These are phyloP conservation scores for Crambe crambe DNA, from an alignment of 37 sponge, comb jelly and placozoan genomes.

Conservation along the genomic window DNA sequence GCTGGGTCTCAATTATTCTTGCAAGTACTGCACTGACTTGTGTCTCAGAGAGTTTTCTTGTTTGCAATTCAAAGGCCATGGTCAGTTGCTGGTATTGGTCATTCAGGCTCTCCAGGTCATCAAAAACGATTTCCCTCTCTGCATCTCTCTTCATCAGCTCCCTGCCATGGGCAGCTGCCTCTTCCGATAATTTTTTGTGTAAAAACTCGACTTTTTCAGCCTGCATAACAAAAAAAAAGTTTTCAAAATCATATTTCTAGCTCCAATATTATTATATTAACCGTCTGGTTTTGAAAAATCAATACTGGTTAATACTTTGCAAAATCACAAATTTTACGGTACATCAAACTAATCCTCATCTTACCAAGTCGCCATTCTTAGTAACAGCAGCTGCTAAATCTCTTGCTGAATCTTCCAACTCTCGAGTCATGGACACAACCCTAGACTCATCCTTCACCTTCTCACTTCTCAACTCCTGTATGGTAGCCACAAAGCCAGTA, in stretches of 20 bases:
- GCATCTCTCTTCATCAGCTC: slow-evolving; percentile 44
- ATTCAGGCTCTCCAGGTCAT: slow-evolving; percentile 60
- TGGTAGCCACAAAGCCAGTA: slow-evolving; percentile 31
- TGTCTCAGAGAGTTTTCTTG: slow-evolving; percentile 19
- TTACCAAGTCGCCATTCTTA: slow-evolving; percentile 46
- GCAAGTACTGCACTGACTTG: too few species aligned
- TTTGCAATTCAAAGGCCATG: slow-evolving; percentile 38
- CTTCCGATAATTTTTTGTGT: background rate
- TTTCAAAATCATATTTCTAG: too few species aligned
- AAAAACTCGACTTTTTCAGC: slow-evolving; percentile 11
- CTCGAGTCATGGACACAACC: slow-evolving; percentile 28
- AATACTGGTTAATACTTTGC: background rate
- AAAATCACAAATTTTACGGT: too few species aligned
- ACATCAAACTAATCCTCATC: background rate
- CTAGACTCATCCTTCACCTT: slow-evolving; percentile 14
- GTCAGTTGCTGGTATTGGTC: slow-evolving; percentile 75
- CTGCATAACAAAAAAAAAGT: too few species aligned
- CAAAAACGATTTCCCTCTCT: slow-evolving; percentile 52
- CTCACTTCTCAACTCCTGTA: slow-evolving; percentile 54
- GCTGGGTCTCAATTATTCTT: too few species aligned
- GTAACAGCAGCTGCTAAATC: slow-evolving; percentile 23
- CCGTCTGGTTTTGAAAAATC: too few species aligned
- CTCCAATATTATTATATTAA: too few species aligned
- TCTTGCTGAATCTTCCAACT: slow-evolving; percentile 34
- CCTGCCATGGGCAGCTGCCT: background rate